phyloP scores from a whole-genome alignment of 2,888 invertebrate species.

The Hybos culiciformis region DNA sequence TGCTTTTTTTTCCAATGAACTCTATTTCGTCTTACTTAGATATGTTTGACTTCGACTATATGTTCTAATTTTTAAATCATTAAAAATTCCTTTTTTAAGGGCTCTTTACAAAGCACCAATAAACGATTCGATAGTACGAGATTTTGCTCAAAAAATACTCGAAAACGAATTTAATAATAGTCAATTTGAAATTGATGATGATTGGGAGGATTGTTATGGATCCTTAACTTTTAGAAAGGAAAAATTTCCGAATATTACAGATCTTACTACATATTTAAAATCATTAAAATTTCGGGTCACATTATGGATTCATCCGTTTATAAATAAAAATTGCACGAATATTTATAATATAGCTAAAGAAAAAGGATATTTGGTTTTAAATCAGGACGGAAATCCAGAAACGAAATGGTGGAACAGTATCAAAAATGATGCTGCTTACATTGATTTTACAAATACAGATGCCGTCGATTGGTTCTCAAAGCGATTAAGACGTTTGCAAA shows the following conservation, averaged over 20 bases:
- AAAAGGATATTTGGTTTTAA: conserved; percentile 40
- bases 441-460: conserved; percentile 54
- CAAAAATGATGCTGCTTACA: conserved; percentile 37
- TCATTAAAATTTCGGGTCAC: conserved; percentile 56
- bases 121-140: conserved; percentile 44
- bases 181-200: conserved; percentile 76
- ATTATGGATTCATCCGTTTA: conserved; percentile 78
- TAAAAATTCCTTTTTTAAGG: too few species aligned
- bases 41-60: too few species aligned
- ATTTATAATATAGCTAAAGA: conserved; percentile 43
- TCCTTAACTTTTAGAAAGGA: conserved; percentile 54
- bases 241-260: conserved; percentile 55
- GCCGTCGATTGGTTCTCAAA: conserved; percentile 43
- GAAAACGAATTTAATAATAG: conserved; percentile 52
- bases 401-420: conserved; percentile 38
- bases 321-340: conserved; percentile 55
- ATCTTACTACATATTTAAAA: conserved; percentile 48
- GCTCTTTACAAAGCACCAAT: conserved; percentile 44
- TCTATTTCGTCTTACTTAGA: too few species aligned
- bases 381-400: conserved; percentile 32
- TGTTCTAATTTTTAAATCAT: too few species aligned
- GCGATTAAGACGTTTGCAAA: conserved; percentile 40
- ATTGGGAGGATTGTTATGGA: conserved; percentile 79
- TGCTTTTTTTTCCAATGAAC: too few species aligned
- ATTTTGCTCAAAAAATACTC: conserved; percentile 54